phyloP scores from a whole-genome alignment of 2,113 vertebrate species.

The Laticauda laticaudata region DNA sequence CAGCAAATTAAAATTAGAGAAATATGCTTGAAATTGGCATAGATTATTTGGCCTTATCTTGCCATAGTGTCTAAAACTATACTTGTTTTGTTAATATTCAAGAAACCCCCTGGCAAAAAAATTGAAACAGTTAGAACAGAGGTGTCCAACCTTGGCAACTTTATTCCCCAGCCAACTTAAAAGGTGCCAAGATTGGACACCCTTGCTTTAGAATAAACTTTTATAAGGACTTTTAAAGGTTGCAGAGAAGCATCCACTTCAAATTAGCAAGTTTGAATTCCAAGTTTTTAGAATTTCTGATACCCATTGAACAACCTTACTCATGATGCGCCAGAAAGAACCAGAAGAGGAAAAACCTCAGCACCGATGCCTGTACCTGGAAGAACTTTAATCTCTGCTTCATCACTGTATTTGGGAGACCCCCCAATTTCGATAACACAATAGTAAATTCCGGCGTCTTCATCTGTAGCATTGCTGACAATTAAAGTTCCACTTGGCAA shows the following conservation, averaged over 20 bases:
- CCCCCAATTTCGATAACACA: constrained; percentile 85
- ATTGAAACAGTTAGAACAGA: not conserved
- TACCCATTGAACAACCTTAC: not conserved
- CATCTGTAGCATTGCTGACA: constrained; percentile 81
- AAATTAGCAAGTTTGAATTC: not conserved
- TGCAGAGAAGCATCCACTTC: not conserved
- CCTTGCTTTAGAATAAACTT: not conserved
- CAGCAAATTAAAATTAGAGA: not conserved
- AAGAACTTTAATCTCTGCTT: constrained; percentile 82
- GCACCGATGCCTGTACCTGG: constrained; percentile 73
- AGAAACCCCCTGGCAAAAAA: not conserved
- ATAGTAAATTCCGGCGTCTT: constrained; percentile 84
- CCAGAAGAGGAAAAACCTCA: not conserved
- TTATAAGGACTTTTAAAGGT: not conserved
- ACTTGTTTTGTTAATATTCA: not conserved
- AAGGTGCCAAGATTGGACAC: not conserved
- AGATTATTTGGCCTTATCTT: not conserved
- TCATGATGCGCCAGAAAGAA: not conserved
- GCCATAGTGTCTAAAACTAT: not conserved
- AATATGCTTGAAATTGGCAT: not conserved
- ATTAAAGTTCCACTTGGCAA: constrained; percentile 82
- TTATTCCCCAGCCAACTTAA: not conserved
- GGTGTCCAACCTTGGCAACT: not conserved
- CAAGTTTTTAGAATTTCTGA: not conserved
- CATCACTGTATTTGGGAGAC: constrained; percentile 84